Base-by-base conservation (phyloP, 2,797 vertebrate genomes). In the Bovichtus diacanthus region DNA sequence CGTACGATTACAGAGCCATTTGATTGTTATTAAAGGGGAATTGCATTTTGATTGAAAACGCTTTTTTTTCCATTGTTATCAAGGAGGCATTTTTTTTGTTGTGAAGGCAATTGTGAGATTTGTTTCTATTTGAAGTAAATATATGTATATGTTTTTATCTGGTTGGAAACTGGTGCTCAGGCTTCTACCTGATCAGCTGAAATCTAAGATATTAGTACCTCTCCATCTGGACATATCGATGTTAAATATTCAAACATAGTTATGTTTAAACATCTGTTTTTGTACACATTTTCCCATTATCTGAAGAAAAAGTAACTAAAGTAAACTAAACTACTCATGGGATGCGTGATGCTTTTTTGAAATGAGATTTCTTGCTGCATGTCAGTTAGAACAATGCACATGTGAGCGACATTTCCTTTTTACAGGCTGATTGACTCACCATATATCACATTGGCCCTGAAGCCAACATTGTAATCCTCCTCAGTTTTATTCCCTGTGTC, bases 401-500 rank as follows among this genome's bases (percentile, higher is more conserved):
- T 56, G 34, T 60, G 1, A 70, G n/a, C 18, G 55, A 27, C 21
- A 43, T 39, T 19, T 21, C 34, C 34, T 56, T 47, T 51, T 54
- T 9, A 55, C 8, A 34, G 3, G 27, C 11, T 38, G 43, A 68
- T 68, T 75, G 53, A 74, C 27, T 76, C 61, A 2, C 16, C 58
- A 59, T 86, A 79, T 54, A 82, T 85, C 58, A 81, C 76, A 31
- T 16, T 2, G 7, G 51, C 67, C 76, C 53, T 15, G 34, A 51
- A 68, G 78, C 54, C 41, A 72, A 29, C 27, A 15, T 12, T 36
- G 47, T 83, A 72, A 85, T 78, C 70, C 74, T 69, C 27, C 21
- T 38, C 53, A 31, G 36, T 54, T 72, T 31, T 60, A 63, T 66
- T 58, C 19, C 31, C 23, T 46, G 47, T 64, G 39, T 70, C 47